Evolutionary conservation across 1,140 invertebrate species (phyloP).

Genomic region (Bicyclus anynana): DNA sequence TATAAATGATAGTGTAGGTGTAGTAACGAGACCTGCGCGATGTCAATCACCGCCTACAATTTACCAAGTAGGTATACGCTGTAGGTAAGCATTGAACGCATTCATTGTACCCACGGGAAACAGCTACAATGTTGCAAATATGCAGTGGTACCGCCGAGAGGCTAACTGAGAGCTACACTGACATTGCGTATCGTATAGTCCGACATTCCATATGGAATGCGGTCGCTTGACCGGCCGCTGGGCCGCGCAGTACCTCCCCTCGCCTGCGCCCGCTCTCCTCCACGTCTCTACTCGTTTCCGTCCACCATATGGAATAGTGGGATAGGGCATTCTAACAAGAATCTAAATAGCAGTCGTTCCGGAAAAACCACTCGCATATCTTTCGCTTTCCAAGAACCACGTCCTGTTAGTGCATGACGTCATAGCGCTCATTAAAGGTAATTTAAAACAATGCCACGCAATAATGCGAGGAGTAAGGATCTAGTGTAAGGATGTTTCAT

Average conservation of each 20-base stretch:
- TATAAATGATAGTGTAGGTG: slow-evolving; percentile 23
- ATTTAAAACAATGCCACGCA: slow-evolving; percentile 9
- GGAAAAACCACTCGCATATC: slow-evolving; percentile 10
- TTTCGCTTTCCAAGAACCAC: slow-evolving; percentile 25
- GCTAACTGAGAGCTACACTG: slow-evolving; percentile 59
- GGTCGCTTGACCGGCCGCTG: slow-evolving; percentile 67
- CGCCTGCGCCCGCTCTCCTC: slow-evolving; percentile 61
- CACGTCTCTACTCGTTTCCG: slow-evolving; percentile 65
- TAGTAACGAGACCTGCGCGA: slow-evolving; percentile 47
- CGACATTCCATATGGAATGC: slow-evolving; percentile 74
- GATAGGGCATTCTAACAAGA: slow-evolving; percentile 61
- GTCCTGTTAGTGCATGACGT: slow-evolving; percentile 40
- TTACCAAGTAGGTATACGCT: slow-evolving; percentile 19
- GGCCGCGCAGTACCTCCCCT: slow-evolving; percentile 50
- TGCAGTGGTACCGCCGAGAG: slow-evolving; percentile 40
- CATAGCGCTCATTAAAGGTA: slow-evolving; percentile 20
- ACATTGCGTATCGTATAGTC: slow-evolving; percentile 71
- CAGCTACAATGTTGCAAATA: slow-evolving; percentile 52
- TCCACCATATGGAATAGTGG: slow-evolving; percentile 66
- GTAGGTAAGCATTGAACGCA: slow-evolving; percentile 23
- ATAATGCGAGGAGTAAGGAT: slow-evolving; percentile 5
- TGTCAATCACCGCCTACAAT: slow-evolving; percentile 43
- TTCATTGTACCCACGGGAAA: slow-evolving; percentile 22
- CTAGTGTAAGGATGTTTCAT: neutral
- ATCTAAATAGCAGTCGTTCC: slow-evolving; percentile 32